These are phyloP conservation scores for Magallana ariakensis DNA, from an alignment of 1,140 invertebrate species.

Conservation along the genomic window DNA sequence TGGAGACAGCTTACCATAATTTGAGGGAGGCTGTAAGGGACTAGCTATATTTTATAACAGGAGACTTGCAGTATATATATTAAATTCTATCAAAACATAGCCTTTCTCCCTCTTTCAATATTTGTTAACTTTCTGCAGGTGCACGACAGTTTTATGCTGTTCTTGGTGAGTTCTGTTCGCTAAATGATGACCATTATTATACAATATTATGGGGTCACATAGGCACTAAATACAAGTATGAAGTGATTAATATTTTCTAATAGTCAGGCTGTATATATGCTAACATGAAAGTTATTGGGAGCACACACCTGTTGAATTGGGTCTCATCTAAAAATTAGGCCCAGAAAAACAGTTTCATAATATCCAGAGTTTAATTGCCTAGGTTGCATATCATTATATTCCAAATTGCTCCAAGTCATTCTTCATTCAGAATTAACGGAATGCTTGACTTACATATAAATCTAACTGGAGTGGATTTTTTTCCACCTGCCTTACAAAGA, in stretches of 20 bases:
- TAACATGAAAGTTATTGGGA: neutral
- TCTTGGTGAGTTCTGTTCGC: neutral
- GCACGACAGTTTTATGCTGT: slow-evolving; percentile 4
- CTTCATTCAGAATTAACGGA: neutral
- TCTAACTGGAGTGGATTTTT: slow-evolving; percentile 10
- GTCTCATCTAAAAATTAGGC: neutral
- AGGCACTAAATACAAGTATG: neutral
- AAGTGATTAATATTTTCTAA: no score
- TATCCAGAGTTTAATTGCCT: neutral
- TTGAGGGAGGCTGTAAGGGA: no score
- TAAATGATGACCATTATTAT: neutral
- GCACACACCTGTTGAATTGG: neutral
- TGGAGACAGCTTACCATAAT: no score
- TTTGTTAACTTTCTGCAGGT: slow-evolving; percentile 18
- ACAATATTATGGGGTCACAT: neutral
- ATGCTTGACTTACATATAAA: neutral
- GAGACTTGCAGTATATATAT: no score
- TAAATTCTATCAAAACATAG: no score
- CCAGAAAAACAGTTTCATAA: neutral
- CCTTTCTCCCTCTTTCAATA: no score
- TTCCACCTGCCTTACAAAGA: neutral
- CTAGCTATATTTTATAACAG: no score
- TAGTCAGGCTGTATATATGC: neutral
- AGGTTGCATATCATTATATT: neutral
- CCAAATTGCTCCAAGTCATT: neutral